Base-by-base conservation (phyloP, 2,797 vertebrate genomes). In the Tapera naevia region DNA sequence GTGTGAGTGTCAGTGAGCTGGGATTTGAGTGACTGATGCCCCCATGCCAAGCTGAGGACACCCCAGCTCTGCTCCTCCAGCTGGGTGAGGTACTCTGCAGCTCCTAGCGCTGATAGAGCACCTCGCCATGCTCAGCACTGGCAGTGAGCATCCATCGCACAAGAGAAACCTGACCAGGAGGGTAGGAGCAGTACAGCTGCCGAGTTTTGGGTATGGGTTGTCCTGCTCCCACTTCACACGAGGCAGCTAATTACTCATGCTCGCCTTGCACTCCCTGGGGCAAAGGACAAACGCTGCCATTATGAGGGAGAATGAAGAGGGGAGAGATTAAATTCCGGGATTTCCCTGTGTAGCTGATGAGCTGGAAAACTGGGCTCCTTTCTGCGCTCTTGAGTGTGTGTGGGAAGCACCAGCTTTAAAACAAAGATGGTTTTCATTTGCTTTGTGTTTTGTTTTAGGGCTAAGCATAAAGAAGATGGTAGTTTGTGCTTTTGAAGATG, bases 271-370 rank as follows among this genome's bases (percentile, higher is more conserved):
- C 35, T 83, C 74, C 87, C 89, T 3, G 12, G 88, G 87, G 89
- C 91, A 91, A 94, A 94, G 62, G 73, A 72, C 86, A 96, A 89
- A 76, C 18, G 71, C 46, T 76, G 86, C 80, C 93, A 88, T 95
- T 96, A 70, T 93, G 62, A 58, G 65, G 93, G 66, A 94, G 89
- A 87, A 93, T 86, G 67, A 82, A 86, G 79, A 87, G 58, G 58
- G 46, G 92, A 94, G 84, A 89, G 89, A 95, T 91, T 81, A 81
- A 94, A 83, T 86, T 96, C 93, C 73, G 89, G 78, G 85, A 89
- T 94, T 93, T 95, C 92, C 41, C 0, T 0, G 3, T 78, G 74
- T 81, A 84, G 84, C 66, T 7, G 39, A 65, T 88, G 89, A 93
- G 69, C 56, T 93, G 94, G 90, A 93, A 95, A 79, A 66, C 69